Percentiles rank a stretch among this genome's conserved stretches.
phyloP scores from a whole-genome alignment of 2,888 invertebrate genomes.

The Melanargia galathea region DNA sequence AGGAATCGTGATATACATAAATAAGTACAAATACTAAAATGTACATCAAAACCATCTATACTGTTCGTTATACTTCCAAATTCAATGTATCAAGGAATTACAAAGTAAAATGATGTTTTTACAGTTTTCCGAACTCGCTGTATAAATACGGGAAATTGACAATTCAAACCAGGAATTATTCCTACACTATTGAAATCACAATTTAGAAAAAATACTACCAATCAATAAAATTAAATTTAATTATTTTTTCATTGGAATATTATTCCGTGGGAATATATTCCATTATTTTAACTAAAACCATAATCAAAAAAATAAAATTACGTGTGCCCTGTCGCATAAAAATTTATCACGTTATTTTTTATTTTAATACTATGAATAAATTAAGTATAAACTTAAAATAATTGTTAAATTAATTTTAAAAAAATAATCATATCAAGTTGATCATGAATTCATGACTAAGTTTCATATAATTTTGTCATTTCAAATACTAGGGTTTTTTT shows the following conservation, averaged over 20 bases:
- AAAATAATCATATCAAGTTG: not conserved
- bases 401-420: slow-evolving; percentile 1
- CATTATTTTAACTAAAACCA: not conserved
- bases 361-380: slow-evolving; percentile 12
- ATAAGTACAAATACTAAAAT: too few species aligned
- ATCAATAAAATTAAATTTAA: not conserved
- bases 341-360: not conserved
- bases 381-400: slow-evolving; percentile 13
- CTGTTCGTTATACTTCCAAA: too few species aligned
- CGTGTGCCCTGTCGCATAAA: not conserved
- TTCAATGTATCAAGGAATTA: too few species aligned
- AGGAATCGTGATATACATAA: too few species aligned
- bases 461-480: not conserved
- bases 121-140: too few species aligned
- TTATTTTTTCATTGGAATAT: not conserved
- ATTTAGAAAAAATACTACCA: not conserved
- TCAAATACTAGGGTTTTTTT: not conserved
- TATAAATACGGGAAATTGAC: too few species aligned
- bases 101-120: too few species aligned
- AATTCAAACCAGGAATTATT: too few species aligned
- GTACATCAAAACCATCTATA: too few species aligned
- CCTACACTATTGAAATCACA: too few species aligned
- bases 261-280: too few species aligned
- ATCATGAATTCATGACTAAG: not conserved
- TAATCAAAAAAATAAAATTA: slow-evolving; percentile 5